phyloP scores from a whole-genome alignment of 1,140 invertebrate genomes.

The Mya arenaria region DNA sequence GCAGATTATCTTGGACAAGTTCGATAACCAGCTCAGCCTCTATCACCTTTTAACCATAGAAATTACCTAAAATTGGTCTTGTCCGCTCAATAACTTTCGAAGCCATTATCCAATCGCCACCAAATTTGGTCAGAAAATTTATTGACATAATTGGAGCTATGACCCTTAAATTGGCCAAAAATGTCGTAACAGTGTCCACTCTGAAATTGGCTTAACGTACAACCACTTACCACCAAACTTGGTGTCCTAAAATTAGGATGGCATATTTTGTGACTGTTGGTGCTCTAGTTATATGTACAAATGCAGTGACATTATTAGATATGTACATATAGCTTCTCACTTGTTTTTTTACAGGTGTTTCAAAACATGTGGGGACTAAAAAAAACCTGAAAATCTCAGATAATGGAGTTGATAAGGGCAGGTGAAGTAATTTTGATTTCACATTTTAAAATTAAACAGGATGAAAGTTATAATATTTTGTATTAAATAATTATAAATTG shows the following conservation, averaged over 20 bases:
- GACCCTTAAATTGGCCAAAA: not conserved
- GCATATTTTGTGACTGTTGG: not conserved
- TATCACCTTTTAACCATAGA: no score
- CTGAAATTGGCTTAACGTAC: not conserved
- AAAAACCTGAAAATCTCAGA: not conserved
- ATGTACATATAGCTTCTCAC: not conserved
- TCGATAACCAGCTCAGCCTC: no score
- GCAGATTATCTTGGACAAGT: no score
- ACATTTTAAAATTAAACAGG: not conserved
- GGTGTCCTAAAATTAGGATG: not conserved
- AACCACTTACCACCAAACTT: not conserved
- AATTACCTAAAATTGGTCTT: no score
- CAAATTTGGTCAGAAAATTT: no score
- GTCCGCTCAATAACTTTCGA: no score
- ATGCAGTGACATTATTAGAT: not conserved
- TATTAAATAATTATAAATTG: not conserved
- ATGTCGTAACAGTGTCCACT: not conserved
- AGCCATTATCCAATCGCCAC: no score
- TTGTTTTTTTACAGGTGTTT: slow-evolving; percentile 6
- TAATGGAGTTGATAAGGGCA: slow-evolving; percentile 9
- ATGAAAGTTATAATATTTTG: not conserved
- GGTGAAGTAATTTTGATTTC: not conserved
- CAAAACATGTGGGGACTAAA: slow-evolving; percentile 23
- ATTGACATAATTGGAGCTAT: not conserved
- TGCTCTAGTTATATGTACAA: not conserved